Conservation (phyloP, 23 tunicate species). For the Halocynthia roretzi region DNA sequence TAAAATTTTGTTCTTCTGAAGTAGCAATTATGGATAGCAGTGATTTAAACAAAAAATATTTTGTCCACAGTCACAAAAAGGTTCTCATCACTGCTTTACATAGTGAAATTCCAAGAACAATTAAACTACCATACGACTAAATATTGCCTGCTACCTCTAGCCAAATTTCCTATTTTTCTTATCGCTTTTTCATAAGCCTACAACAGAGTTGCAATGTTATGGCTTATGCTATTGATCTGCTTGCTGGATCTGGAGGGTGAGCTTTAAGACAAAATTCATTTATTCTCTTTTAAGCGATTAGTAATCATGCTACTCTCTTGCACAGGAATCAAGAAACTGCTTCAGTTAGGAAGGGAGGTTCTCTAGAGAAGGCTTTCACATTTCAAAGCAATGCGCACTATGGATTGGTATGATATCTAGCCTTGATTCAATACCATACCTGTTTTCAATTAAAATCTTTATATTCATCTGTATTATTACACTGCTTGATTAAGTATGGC, state of each 20-base stretch:
- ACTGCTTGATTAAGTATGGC: too few species aligned
- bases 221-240: constrained; percentile 69
- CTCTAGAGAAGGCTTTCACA: not conserved
- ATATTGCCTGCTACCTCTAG: too few species aligned
- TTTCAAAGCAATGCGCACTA: not conserved
- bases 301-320: not conserved
- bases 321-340: constrained; percentile 13
- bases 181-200: constrained; percentile 24
- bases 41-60: too few species aligned
- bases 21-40: too few species aligned
- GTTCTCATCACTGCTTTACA: too few species aligned
- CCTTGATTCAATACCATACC: too few species aligned
- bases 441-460: too few species aligned
- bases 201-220: constrained; percentile 73
- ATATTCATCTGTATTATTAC: too few species aligned
- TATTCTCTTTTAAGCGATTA: not conserved
- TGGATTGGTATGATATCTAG: not conserved
- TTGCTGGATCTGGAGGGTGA: constrained; percentile 52
- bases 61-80: too few species aligned
- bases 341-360: constrained; percentile 1
- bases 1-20: too few species aligned
- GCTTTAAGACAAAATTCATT: not conserved
- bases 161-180: not conserved
- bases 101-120: too few species aligned
- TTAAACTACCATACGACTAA: too few species aligned